A percentile compares a stretch with the other conserved stretches of the same genome.
Evolutionary conservation across 2,113 vertebrate genomes (phyloP).

Genomic region (Sceloporus undulatus): DNA sequence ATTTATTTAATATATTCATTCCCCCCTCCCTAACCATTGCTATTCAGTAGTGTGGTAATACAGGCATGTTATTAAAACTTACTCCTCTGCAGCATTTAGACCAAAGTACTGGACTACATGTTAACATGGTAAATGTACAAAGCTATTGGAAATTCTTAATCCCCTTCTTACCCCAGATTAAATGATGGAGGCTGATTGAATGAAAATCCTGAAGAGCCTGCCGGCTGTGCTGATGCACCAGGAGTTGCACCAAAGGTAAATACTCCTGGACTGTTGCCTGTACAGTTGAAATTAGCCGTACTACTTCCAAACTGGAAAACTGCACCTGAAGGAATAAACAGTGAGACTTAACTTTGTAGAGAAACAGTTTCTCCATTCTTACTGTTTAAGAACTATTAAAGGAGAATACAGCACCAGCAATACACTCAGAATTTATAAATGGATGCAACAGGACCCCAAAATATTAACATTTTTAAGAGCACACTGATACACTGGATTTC

Average conservation of each 20-base stretch:
- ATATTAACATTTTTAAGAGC: not conserved
- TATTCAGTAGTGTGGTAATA: not conserved
- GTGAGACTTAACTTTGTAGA: not conserved
- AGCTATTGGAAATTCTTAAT: not conserved
- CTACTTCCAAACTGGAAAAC: slow-evolving; percentile 90
- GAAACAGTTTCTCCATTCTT: not conserved
- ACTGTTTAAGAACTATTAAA: not conserved
- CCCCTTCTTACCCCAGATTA: slow-evolving; percentile 85
- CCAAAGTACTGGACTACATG: not conserved
- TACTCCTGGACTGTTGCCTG: slow-evolving; percentile 78
- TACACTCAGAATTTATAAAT: too few species aligned
- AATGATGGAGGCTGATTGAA: slow-evolving; percentile 83
- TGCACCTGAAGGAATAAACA: slow-evolving; percentile 69
- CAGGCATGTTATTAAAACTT: not conserved
- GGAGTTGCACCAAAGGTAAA: slow-evolving; percentile 87
- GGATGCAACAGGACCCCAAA: not conserved
- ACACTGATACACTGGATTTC: not conserved
- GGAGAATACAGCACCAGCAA: not conserved
- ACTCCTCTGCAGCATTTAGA: not conserved
- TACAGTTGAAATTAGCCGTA: slow-evolving; percentile 82
- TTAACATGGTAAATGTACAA: not conserved
- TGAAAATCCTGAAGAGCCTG: slow-evolving; percentile 80
- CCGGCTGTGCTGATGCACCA: slow-evolving; percentile 73
- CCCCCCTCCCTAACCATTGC: not conserved
- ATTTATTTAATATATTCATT: not conserved